Evolutionary conservation across 2,797 vertebrate genomes (phyloP).

Genomic region (Falco columbarius): DNA sequence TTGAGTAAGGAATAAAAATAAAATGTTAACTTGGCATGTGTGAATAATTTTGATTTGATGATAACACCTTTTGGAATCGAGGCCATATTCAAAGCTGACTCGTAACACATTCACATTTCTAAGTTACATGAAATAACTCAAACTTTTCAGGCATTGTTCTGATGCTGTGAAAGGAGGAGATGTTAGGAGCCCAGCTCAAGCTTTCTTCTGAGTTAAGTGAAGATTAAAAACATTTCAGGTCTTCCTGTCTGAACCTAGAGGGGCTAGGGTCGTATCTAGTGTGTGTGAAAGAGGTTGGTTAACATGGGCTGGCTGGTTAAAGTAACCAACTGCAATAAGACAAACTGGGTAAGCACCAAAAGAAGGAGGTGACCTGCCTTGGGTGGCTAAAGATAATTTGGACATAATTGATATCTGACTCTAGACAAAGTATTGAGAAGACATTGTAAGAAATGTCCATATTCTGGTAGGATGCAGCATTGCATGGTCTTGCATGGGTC

Average conservation of each 20-base stretch:
- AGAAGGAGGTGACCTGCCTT: not conserved
- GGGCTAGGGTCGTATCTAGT: not conserved
- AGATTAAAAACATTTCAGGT: conserved; percentile 6
- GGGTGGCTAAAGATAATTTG: not conserved
- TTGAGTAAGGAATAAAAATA: conserved; percentile 78
- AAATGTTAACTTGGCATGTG: conserved; percentile 77
- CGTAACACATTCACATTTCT: conserved; percentile 74
- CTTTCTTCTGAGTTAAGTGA: conserved; percentile 22
- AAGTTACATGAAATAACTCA: conserved; percentile 73
- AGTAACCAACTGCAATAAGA: not conserved
- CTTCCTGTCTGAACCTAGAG: not conserved
- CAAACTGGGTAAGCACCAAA: not conserved
- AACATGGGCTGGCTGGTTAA: not conserved
- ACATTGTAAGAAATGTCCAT: not conserved
- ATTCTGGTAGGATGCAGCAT: not conserved
- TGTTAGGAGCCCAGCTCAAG: not conserved
- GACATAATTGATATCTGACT: not conserved
- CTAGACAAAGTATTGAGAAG: not conserved
- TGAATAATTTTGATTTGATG: conserved; percentile 80
- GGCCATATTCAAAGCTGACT: conserved; percentile 74
- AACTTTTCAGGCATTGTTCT: conserved; percentile 70
- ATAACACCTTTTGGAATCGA: conserved; percentile 75
- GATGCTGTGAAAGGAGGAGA: not conserved
- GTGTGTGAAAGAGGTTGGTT: not conserved
- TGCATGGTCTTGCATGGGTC: not conserved